Conservation (phyloP, 2,888 invertebrate genomes). For the Panzeria rudis region DNA sequence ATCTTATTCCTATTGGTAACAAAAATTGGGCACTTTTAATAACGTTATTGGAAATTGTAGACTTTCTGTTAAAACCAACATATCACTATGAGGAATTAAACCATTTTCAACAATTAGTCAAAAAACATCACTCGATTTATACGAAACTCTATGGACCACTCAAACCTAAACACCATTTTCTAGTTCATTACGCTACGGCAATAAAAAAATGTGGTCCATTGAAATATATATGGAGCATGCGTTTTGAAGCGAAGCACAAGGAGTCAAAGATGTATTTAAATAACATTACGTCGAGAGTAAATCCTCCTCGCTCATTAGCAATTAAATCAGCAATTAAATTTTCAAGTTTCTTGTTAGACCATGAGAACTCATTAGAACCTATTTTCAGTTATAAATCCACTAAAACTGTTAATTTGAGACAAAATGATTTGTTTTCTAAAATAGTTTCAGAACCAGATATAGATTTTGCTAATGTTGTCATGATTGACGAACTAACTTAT, state of each 20-base stretch:
- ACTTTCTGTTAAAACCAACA: not conserved
- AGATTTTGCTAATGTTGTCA: not conserved
- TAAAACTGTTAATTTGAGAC: not conserved
- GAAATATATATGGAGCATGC: constrained; percentile 1
- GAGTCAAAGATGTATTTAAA: constrained; percentile 5
- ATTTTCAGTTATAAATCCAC: not conserved
- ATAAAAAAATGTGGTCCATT: constrained; percentile 7
- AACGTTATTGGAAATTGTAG: not conserved
- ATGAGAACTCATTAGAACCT: not conserved
- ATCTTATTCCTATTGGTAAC: too few relatives aligned
- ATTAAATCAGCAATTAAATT: not conserved
- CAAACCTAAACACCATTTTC: constrained; percentile 19
- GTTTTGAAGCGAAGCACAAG: constrained; percentile 4
- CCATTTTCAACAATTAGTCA: not conserved
- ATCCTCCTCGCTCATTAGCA: not conserved
- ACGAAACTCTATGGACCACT: not conserved
- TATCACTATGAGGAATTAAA: constrained; percentile 6
- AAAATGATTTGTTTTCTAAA: not conserved
- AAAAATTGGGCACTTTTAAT: not conserved
- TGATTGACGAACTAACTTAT: constrained; percentile 5
- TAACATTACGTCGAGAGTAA: not conserved
- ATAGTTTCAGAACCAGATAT: not conserved
- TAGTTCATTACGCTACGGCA: constrained; percentile 1
- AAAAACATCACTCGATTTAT: constrained; percentile 5
- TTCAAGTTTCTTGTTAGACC: constrained; percentile 7